Evolutionary conservation across 2,888 invertebrate genomes (phyloP), one percentile per base, ranked within the genome.

Genomic region (Resseliella maxima): DNA sequence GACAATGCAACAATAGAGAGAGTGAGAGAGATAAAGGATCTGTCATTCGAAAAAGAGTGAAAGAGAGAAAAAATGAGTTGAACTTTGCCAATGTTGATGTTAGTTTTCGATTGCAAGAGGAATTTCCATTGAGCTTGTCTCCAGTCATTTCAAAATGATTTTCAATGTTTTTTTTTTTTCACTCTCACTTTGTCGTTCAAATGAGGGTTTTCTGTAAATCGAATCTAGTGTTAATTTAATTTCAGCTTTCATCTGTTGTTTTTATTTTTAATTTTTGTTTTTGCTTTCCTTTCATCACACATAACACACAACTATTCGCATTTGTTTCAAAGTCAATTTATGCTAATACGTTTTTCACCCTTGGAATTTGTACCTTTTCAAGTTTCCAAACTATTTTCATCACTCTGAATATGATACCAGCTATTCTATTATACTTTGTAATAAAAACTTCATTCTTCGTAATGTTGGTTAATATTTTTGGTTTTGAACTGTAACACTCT

Each of bases 351-450:
- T 5, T 72, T 72, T 72, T 72, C 18, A 35, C 31, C 72, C 72
- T 72, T 72, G 72, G 31, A 72, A 72, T 72, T 72, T 72, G 27
- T 72, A 72, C 35, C 72, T 72, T 72, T 72, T 72, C 72, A 72
- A 72, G 35, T 72, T 27, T 31, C 31, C 35, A 27, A 15, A 72
- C 72, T 72, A 72, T 31, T 31, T 72, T 0, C 18, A 31, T 35
- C 15, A 72, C 72, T 27, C 15, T 12, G 31, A 31, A 27, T 72
- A 24, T n/a, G 24, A 59, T 24, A 59, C n/a, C 59, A 59, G 3
- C 5, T 24, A n/a, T n/a, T n/a, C n/a, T n/a, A n/a, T n/a, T n/a
- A n/a, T n/a, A n/a, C n/a, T n/a, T n/a, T n/a, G n/a, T 24, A 3
- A 59, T 72, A 10, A 15, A 27, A 24, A 59, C 27, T 59, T 59